Conservation (phyloP, 2,888 invertebrate species). For the Sepiola atlantica region DNA sequence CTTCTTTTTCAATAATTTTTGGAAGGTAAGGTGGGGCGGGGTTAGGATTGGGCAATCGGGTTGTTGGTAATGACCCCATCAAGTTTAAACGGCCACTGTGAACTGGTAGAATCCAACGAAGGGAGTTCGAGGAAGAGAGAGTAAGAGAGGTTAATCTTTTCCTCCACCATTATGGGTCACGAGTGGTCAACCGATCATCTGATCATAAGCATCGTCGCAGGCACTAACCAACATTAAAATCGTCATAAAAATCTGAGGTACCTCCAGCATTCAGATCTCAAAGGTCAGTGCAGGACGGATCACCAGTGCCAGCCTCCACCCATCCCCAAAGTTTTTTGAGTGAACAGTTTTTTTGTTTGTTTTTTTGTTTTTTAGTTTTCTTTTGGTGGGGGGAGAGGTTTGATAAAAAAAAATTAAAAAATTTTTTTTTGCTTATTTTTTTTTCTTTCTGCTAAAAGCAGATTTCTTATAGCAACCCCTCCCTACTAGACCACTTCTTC, state of each 20-base stretch:
- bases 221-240: background rate
- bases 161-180: background rate
- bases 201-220: background rate
- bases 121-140: background rate
- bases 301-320: background rate
- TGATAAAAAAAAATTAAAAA: no score
- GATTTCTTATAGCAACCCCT: background rate
- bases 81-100: background rate
- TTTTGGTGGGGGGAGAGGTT: no score
- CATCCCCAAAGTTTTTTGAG: background rate
- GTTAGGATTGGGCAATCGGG: no score
- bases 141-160: background rate
- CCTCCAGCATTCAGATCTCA: background rate
- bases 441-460: background rate
- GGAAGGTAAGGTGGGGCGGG: slow-evolving; percentile 12
- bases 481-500: slow-evolving; percentile 76
- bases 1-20: background rate
- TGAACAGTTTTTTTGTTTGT: no score
- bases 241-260: background rate
- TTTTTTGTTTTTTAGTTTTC: no score
- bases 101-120: background rate
- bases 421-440: no score
- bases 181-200: background rate
- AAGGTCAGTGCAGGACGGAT: background rate
- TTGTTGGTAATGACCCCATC: background rate